Conservation (phyloP, 23 tunicate genomes). For the Corella eumyota region DNA sequence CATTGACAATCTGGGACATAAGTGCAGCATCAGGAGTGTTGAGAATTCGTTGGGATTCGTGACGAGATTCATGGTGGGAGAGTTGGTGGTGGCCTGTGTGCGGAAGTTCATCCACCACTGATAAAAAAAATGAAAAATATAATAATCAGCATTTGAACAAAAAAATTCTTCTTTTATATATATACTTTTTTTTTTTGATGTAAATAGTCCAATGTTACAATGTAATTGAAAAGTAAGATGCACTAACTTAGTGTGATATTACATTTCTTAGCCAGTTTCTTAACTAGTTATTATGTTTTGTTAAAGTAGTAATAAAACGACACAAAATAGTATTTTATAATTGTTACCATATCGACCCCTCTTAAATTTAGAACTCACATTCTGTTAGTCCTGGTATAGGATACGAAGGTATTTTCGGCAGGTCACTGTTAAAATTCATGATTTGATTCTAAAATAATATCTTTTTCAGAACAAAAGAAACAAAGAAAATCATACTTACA, state of each 20-base stretch:
- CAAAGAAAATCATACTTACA: no score
- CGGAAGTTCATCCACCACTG: slow-evolving; percentile 37
- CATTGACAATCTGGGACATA: slow-evolving; percentile 44
- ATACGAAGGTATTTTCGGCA: slow-evolving; percentile 32
- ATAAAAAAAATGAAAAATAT: not conserved
- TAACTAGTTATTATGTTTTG: not conserved
- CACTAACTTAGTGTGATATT: no score
- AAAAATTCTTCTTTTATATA: no score
- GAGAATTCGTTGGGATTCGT: slow-evolving; percentile 32
- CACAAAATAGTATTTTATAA: no score
- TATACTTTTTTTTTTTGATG: no score
- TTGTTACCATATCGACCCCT: no score
- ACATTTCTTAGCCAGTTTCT: no score
- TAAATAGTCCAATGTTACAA: no score
- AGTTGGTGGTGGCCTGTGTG: slow-evolving; percentile 16
- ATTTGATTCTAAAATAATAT: no score
- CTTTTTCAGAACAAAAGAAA: no score
- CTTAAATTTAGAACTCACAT: slow-evolving; percentile 14
- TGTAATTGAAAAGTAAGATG: no score
- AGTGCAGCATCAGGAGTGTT: slow-evolving; percentile 33
- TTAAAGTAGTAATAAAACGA: not conserved
- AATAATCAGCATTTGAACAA: no score
- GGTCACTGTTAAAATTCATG: slow-evolving; percentile 51
- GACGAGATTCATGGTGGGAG: slow-evolving; percentile 21
- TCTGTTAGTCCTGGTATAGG: slow-evolving; percentile 50